Evolutionary conservation across 1,140 invertebrate species (phyloP), one percentile per base, ranked within the genome.

Genomic region (Drosophila burlai): DNA sequence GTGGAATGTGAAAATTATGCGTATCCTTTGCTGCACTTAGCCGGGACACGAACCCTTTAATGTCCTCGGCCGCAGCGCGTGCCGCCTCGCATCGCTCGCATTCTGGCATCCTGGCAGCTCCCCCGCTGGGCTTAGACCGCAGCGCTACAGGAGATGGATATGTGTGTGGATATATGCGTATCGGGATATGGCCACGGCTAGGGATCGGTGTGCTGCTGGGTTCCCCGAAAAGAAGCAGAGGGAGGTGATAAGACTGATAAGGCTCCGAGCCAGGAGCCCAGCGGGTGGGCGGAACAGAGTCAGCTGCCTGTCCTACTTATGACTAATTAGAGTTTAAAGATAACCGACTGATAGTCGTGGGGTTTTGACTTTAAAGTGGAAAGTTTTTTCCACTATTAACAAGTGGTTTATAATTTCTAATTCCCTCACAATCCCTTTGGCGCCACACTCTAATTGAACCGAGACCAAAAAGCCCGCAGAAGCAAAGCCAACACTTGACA

Each of bases 1-100:
- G 58, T 59, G 66, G 74, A 87, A 87, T 87, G 84, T 87, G 85
- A 87, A 87, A 84, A 87, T 87, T 87, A 87, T 87, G 84, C 84
- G 66, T 75, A 61, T 75, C 46, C 76, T 65, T 36, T 40, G 46
- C 58, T 65, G 67, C 67, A 57, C 64, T 87, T 89, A 87, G 83
- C 74, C 29, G 47, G 61, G 62, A 75, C 84, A 65, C 72, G 43
- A 87, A 87, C 83, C 83, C 82, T 78, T 85, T 79, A 72, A 59
- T 78, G 76, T 79, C 64, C 64, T 78, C 58, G 58, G 75, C 76
- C 76, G 55, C 52, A 79, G 76, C 83, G 84, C 84, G 83, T 87
- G 83, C 85, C 83, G 68, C 49, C 24, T 52, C 34, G 50, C 68
- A 67, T 61, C 40, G 31, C 45, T 38, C 59, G 43, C 40, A 45